phyloP scores from a whole-genome alignment of 2,888 invertebrate species.

The Xanthia togata region DNA sequence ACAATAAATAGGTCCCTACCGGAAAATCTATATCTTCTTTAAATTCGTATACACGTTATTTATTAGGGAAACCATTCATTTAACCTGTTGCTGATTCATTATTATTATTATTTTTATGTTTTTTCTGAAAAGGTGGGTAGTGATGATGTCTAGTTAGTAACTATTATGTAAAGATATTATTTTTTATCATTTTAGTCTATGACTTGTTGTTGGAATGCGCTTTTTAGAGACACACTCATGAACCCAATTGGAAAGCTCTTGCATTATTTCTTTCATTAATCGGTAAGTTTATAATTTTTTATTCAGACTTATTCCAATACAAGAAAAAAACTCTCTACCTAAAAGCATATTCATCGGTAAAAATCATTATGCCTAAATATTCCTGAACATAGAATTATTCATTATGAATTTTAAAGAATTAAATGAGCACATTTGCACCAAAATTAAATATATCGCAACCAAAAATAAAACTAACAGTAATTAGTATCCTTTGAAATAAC shows the following conservation, averaged over 20 bases:
- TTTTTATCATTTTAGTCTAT: background rate
- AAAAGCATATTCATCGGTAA: background rate
- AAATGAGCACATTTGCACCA: background rate
- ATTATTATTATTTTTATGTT: constrained; percentile 10
- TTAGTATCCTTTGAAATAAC: constrained; percentile 67
- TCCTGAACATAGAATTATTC: too few relatives aligned
- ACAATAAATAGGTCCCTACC: constrained; percentile 40
- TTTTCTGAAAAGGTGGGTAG: constrained; percentile 38
- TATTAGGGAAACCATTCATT: constrained; percentile 43
- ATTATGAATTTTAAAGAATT: background rate
- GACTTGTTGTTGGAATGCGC: background rate
- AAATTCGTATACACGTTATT: constrained; percentile 45
- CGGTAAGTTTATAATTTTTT: background rate
- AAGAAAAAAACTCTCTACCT: background rate
- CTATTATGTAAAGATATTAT: background rate
- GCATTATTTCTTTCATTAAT: background rate
- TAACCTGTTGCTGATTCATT: constrained; percentile 25
- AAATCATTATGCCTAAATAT: background rate
- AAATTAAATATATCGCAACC: constrained; percentile 6
- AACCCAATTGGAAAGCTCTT: background rate
- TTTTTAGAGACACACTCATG: background rate
- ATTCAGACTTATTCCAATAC: background rate
- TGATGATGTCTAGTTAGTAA: constrained; percentile 32
- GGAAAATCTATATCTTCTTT: constrained; percentile 46
- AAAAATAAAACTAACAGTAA: constrained; percentile 53